phyloP scores from a whole-genome alignment of 1,140 invertebrate species.

The Pachypsylla venusta region DNA sequence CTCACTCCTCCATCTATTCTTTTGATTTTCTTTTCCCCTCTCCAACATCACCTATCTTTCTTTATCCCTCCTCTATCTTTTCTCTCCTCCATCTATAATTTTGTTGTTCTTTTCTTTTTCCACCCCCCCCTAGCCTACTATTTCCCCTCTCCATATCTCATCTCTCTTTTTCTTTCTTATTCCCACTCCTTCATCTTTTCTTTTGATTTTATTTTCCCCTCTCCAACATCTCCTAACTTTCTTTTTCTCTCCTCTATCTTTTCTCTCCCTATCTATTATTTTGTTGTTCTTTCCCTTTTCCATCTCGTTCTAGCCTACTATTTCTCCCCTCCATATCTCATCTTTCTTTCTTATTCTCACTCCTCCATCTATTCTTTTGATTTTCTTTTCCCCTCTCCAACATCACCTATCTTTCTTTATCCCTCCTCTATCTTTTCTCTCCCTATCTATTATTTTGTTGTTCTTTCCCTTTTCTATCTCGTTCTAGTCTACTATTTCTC shows the following conservation, averaged over 20 bases:
- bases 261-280: slow-evolving; percentile 1
- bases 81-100: background rate
- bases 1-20: background rate
- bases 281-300: background rate
- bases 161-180: background rate
- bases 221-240: background rate
- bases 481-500: background rate
- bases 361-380: background rate
- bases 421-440: background rate
- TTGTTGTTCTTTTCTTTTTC: background rate
- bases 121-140: background rate
- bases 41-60: background rate
- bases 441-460: background rate
- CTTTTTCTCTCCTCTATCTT: background rate
- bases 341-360: background rate
- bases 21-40: background rate
- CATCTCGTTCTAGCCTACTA: background rate
- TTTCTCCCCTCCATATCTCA: background rate
- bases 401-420: background rate
- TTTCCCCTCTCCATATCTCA: background rate
- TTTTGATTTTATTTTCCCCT: background rate
- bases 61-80: background rate
- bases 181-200: background rate
- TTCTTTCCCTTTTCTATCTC: background rate
- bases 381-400: background rate